These are phyloP conservation scores for Leptopilina myrica DNA, from an alignment of 2,888 invertebrate genomes.

Conservation along the genomic window DNA sequence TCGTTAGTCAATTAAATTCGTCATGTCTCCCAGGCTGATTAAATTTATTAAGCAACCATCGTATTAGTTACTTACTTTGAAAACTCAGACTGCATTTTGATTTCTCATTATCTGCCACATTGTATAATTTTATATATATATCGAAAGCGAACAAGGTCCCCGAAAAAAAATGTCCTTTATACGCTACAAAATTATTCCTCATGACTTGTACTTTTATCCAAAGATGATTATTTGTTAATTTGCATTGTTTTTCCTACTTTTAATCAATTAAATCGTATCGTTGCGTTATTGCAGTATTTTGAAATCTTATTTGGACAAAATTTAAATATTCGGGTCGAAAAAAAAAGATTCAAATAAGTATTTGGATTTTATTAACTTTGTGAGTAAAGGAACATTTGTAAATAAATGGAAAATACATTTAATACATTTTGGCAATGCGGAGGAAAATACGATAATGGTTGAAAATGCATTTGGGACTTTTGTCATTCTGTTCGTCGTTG, in stretches of 20 bases:
- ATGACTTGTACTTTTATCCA: constrained; percentile 30
- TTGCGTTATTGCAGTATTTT: neutral
- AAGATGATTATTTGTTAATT: constrained; percentile 12
- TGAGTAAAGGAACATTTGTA: too few species aligned
- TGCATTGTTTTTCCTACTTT: constrained; percentile 3
- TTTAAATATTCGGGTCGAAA: too few species aligned
- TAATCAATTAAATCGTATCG: neutral
- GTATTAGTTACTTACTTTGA: constrained; percentile 53
- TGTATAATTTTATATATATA: neutral
- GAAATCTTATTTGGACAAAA: neutral
- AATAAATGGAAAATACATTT: neutral
- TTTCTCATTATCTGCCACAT: neutral
- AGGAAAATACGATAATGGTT: too few species aligned
- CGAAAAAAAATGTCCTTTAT: constrained; percentile 33
- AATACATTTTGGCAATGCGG: too few species aligned
- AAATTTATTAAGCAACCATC: constrained; percentile 65
- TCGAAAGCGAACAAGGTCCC: constrained; percentile 35
- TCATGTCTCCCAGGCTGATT: constrained; percentile 60
- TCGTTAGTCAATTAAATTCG: constrained; percentile 46
- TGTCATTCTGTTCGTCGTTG: too few species aligned
- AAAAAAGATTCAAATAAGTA: too few species aligned
- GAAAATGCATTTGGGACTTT: too few species aligned
- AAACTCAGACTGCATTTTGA: constrained; percentile 27
- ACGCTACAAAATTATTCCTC: constrained; percentile 5
- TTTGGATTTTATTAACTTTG: too few species aligned